Evolutionary conservation across 2,888 invertebrate genomes (phyloP).

Genomic region (Pherbina coryleti): DNA sequence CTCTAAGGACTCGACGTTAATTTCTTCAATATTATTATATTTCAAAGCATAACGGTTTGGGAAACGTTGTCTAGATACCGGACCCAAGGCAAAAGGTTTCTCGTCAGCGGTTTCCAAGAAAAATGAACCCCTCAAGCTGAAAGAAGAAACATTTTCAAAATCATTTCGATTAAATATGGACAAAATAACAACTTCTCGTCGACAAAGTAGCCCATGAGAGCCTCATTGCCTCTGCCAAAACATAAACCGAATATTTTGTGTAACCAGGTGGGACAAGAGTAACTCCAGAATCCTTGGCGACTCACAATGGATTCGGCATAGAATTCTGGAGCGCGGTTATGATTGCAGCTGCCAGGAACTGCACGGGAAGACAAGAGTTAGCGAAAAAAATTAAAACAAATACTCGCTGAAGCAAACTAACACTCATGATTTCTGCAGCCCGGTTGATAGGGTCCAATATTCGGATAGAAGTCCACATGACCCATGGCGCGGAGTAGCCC

Average conservation of each 20-base stretch:
- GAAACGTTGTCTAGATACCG: neutral
- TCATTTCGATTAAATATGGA: neutral
- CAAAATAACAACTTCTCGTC: slow-evolving; percentile 64
- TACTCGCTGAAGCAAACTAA: slow-evolving; percentile 28
- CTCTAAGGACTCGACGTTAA: slow-evolving; percentile 51
- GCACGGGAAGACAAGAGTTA: neutral
- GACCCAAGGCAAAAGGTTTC: slow-evolving; percentile 57
- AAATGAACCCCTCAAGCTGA: slow-evolving; percentile 70
- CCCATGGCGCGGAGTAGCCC: slow-evolving; percentile 72
- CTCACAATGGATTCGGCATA: slow-evolving; percentile 73
- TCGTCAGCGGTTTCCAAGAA: slow-evolving; percentile 66
- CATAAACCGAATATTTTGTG: slow-evolving; percentile 72
- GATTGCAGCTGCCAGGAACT: slow-evolving; percentile 74
- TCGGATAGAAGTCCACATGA: slow-evolving; percentile 74
- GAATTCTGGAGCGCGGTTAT: slow-evolving; percentile 73
- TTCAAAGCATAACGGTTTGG: neutral
- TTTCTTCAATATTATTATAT: slow-evolving; percentile 46
- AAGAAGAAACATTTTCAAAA: slow-evolving; percentile 42
- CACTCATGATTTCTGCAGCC: slow-evolving; percentile 70
- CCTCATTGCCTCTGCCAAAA: slow-evolving; percentile 51
- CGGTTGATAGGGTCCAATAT: slow-evolving; percentile 73
- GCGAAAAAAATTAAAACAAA: neutral
- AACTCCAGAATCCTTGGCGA: slow-evolving; percentile 73
- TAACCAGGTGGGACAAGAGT: slow-evolving; percentile 72
- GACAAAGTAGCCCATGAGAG: slow-evolving; percentile 72